Conservation (phyloP, 2,797 vertebrate genomes). For the Sus cebifrons region DNA sequence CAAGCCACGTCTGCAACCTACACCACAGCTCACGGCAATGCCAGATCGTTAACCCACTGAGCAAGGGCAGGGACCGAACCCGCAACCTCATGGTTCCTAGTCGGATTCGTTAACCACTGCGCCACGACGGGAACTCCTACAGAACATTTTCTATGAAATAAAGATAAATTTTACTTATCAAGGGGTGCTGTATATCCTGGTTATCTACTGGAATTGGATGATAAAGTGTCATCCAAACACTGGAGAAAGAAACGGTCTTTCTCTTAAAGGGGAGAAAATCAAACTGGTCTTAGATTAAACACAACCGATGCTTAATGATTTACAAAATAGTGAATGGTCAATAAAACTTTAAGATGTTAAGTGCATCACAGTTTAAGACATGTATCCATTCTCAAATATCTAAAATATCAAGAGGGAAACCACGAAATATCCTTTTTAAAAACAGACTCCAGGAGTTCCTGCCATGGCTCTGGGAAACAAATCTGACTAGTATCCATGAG, state of each 20-base stretch:
- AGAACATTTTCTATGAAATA: neutral
- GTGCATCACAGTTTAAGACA: neutral
- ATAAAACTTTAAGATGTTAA: neutral
- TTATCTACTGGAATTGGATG: neutral
- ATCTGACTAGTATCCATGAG: too few relatives aligned
- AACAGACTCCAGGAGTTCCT: neutral
- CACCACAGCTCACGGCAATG: too few relatives aligned
- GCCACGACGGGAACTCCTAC: neutral
- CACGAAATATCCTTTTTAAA: neutral
- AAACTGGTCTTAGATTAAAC: neutral
- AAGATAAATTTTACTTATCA: neutral
- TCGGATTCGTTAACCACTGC: too few relatives aligned
- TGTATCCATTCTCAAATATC: neutral
- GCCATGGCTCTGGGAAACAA: too few relatives aligned
- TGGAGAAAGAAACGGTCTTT: neutral
- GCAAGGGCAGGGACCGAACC: too few relatives aligned
- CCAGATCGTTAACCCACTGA: too few relatives aligned
- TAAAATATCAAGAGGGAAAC: neutral
- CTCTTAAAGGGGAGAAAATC: neutral
- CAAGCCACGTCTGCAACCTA: too few relatives aligned
- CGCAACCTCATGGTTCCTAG: too few relatives aligned
- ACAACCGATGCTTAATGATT: neutral
- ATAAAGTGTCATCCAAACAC: neutral
- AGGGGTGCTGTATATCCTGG: neutral
- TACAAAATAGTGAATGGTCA: neutral